A percentile compares a stretch with the other conserved stretches of the same genome.
Evolutionary conservation across 2,888 invertebrate genomes (phyloP).

Genomic region (Drosophila robusta): DNA sequence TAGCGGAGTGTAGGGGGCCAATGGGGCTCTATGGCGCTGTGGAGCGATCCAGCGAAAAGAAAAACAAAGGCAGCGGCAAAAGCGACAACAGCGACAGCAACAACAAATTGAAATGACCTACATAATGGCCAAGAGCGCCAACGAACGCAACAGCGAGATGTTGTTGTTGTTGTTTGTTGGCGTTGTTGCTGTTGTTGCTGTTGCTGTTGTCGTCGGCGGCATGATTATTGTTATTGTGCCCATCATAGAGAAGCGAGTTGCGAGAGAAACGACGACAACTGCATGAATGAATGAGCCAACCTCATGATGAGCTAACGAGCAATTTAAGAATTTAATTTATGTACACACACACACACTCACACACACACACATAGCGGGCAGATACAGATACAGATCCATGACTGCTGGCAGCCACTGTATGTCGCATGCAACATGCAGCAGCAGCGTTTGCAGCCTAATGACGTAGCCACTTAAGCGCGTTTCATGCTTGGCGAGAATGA

Average conservation of each 20-base stretch:
- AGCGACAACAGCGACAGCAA: constrained; percentile 40
- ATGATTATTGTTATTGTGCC: constrained; percentile 75
- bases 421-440: constrained; percentile 59
- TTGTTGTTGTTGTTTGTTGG: constrained; percentile 26
- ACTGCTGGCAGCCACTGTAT: constrained; percentile 39
- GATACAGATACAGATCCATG: constrained; percentile 41
- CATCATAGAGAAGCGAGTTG: constrained; percentile 55
- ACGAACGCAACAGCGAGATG: constrained; percentile 25
- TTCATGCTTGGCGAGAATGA: constrained; percentile 32
- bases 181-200: constrained; percentile 36
- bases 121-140: constrained; percentile 65
- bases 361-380: constrained; percentile 8
- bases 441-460: constrained; percentile 67
- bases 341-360: constrained; percentile 30
- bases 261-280: constrained; percentile 54
- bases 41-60: constrained; percentile 35
- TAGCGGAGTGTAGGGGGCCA: background rate
- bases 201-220: constrained; percentile 41
- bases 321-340: constrained; percentile 80
- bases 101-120: constrained; percentile 72
- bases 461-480: constrained; percentile 75
- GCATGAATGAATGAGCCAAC: constrained; percentile 64
- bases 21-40: constrained; percentile 2
- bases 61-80: constrained; percentile 43
- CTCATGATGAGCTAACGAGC: constrained; percentile 78